phyloP scores from a whole-genome alignment of 2,888 invertebrate species.

The Hypomecis atomaria region DNA sequence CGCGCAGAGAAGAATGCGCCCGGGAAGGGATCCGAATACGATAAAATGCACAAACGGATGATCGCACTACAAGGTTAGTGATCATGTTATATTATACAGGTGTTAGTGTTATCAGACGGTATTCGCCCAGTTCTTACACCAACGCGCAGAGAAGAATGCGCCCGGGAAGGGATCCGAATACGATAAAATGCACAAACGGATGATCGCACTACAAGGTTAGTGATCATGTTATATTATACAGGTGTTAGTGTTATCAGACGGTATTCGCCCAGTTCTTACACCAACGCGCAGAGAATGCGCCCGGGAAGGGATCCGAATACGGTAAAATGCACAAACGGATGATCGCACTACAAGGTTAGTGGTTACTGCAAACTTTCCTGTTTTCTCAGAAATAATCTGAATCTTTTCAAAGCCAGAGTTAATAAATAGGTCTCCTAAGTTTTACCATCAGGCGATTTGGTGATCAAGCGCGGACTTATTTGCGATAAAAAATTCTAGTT shows the following conservation, averaged over 20 bases:
- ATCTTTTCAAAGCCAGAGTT: no score
- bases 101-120: conserved; percentile 89
- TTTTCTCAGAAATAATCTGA: no score
- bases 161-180: conserved; percentile 76
- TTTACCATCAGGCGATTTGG: no score
- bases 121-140: conserved; percentile 90
- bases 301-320: conserved; percentile 77
- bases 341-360: conserved; percentile 81
- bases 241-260: conserved; percentile 88
- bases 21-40: conserved; percentile 78
- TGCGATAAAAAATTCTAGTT: no score
- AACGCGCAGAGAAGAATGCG: conserved; percentile 88
- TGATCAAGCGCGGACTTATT: no score
- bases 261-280: conserved; percentile 91
- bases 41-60: conserved; percentile 87
- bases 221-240: background rate
- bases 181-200: conserved; percentile 86
- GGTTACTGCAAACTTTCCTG: no score
- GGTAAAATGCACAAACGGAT: conserved; percentile 87
- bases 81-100: conserved; percentile 42
- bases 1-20: conserved; percentile 87
- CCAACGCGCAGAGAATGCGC: conserved; percentile 88
- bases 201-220: conserved; percentile 84
- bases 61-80: conserved; percentile 80
- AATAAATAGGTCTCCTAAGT: no score